Conservation (phyloP, 1,140 invertebrate species). For the Planococcus citri region DNA sequence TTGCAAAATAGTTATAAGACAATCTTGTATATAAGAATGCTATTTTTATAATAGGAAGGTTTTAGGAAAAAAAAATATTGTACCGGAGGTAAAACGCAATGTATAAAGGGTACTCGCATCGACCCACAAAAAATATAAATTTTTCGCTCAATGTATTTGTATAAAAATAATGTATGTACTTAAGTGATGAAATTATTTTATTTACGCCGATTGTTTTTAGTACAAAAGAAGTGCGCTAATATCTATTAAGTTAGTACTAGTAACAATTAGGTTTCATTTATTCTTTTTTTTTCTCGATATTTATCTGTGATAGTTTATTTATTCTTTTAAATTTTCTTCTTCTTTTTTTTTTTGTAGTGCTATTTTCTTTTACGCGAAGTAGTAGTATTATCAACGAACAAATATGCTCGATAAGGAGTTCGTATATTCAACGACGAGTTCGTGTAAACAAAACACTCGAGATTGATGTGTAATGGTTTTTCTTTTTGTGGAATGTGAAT, state of each 20-base stretch:
- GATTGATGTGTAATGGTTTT: too few species aligned
- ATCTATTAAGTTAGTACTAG: background rate
- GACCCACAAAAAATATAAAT: background rate
- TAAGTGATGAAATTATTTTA: background rate
- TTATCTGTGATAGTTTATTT: background rate
- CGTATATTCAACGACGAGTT: too few species aligned
- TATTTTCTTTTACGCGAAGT: background rate
- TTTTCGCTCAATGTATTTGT: background rate
- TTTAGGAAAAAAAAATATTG: background rate
- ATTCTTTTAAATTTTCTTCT: background rate
- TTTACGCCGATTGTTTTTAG: background rate
- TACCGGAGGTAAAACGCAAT: background rate
- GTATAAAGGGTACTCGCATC: background rate
- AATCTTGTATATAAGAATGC: background rate
- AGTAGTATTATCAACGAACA: background rate
- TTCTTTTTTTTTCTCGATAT: slow-evolving; percentile 4
- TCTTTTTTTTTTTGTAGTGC: background rate
- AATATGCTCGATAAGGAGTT: background rate
- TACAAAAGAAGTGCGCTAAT: background rate
- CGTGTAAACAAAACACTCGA: too few species aligned
- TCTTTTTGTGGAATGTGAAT: too few species aligned
- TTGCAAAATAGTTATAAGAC: background rate
- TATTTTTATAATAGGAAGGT: background rate
- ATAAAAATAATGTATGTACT: slow-evolving; percentile 1
- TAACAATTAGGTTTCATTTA: background rate